Evolutionary conservation across 2,797 vertebrate species (phyloP).

Genomic region (Syngnathus acus): DNA sequence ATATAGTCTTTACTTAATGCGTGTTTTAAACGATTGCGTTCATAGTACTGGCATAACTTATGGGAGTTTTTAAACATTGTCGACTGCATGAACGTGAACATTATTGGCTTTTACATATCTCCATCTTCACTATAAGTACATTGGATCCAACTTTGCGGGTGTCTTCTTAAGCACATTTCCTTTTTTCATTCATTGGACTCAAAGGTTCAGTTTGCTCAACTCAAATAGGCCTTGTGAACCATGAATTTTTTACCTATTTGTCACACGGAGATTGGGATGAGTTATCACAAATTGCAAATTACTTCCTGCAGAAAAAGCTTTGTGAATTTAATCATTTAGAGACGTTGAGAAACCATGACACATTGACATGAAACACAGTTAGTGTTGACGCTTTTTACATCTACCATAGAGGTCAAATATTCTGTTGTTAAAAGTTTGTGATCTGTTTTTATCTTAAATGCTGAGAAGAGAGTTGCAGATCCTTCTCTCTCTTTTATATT

Average conservation of each 20-base stretch:
- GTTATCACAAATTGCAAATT: not conserved
- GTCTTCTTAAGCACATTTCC: constrained; percentile 1
- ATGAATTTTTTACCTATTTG: not conserved
- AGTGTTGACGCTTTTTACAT: not conserved
- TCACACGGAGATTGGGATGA: not conserved
- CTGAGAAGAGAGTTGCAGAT: constrained; percentile 1
- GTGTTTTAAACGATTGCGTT: not conserved
- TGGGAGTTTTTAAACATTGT: not conserved
- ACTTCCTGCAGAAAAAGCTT: not conserved
- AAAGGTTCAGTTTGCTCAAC: not conserved
- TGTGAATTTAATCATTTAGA: not conserved
- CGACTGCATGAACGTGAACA: not conserved
- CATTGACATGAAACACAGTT: not conserved
- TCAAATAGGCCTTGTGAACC: not conserved
- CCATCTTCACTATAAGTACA: not conserved
- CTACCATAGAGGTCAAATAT: not conserved
- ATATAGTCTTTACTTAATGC: not conserved
- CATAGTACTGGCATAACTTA: not conserved
- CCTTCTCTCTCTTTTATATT: constrained; percentile 1
- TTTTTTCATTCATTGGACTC: not conserved
- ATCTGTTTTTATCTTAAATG: not conserved
- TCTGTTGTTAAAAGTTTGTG: not conserved
- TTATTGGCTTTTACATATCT: not conserved
- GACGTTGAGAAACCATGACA: not conserved
- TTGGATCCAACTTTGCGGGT: not conserved